Evolutionary conservation across 2,797 vertebrate species (phyloP), one percentile per base, ranked within the genome.

Genomic region (Protonibea diacanthus): DNA sequence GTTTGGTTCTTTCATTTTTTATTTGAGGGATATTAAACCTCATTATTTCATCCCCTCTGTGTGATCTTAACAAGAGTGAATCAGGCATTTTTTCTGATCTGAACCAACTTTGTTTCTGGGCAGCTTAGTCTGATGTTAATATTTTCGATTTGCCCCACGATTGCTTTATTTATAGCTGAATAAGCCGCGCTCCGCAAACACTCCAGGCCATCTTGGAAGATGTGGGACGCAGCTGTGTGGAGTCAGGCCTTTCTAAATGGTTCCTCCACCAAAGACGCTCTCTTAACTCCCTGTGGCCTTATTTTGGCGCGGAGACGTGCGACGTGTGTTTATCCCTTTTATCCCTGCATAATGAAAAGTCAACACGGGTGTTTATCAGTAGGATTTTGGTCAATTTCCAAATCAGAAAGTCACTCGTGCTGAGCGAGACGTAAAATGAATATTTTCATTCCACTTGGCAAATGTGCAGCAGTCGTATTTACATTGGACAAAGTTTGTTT

Each of bases 141-240:
- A 25, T 52, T 63, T 51, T 71, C 2, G 6, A 78, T 81, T 81
- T 44, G 15, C 58, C 33, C 42, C 47, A 27, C 53, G 45, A 71
- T 77, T 66, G 67, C 70, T 74, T 86, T 82, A 72, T 90, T 87
- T 79, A 64, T 79, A 69, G 80, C 85, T 75, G 78, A 81, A 81
- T 82, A 66, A 71, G 79, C 69, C 20, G 0, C 23, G 61, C 80
- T 84, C 78, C 78, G 74, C 72, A 56, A 66, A 85, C 80, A 79
- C 89, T 80, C 61, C 40, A 63, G 84, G 92, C 86, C 77, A 73
- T 87, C 78, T 73, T 66, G 60, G 83, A 80, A 42, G 87, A 91
- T 91, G 74, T 87, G 89, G 84, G 86, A 17, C 89, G 83, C 92
- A 92, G 89, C 91, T 91, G 92, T 81, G 86, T 86, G 80, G 81